Evolutionary conservation across 1,140 invertebrate species (phyloP).

Genomic region (Rhopalosiphum maidis): DNA sequence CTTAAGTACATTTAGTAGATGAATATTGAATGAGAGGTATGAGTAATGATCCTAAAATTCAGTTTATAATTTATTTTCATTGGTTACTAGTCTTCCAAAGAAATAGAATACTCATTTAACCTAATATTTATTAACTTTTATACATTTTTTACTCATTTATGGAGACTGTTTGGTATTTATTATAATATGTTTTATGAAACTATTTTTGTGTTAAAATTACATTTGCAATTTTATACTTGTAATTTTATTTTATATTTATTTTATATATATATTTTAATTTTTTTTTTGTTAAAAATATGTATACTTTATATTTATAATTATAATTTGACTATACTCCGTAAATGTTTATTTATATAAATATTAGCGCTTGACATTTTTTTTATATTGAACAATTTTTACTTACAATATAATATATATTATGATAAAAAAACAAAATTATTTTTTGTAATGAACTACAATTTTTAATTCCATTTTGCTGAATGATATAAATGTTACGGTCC

Average conservation of each 20-base stretch:
- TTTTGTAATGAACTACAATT: background rate
- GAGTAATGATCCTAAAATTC: background rate
- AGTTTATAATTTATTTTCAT: background rate
- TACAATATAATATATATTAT: background rate
- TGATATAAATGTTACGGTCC: background rate
- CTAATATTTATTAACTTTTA: constrained; percentile 46
- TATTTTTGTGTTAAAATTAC: constrained; percentile 47
- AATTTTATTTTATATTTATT: constrained; percentile 47
- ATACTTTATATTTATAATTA: constrained; percentile 32
- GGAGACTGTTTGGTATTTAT: constrained; percentile 46
- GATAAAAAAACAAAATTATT: background rate
- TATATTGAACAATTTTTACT: background rate
- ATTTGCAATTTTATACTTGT: constrained; percentile 44
- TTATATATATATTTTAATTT: constrained; percentile 13
- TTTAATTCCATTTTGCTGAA: background rate
- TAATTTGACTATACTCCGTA: background rate
- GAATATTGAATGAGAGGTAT: background rate
- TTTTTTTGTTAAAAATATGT: constrained; percentile 29
- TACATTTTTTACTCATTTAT: constrained; percentile 37
- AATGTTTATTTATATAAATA: background rate
- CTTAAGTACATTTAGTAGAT: background rate
- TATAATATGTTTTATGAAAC: constrained; percentile 22
- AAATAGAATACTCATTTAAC: constrained; percentile 29
- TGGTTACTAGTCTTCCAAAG: constrained; percentile 56
- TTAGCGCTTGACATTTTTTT: background rate